Percentiles rank a stretch among this genome's conserved stretches.
Conservation (phyloP, 2,888 invertebrate species). For the Rhamnusium bicolor region DNA sequence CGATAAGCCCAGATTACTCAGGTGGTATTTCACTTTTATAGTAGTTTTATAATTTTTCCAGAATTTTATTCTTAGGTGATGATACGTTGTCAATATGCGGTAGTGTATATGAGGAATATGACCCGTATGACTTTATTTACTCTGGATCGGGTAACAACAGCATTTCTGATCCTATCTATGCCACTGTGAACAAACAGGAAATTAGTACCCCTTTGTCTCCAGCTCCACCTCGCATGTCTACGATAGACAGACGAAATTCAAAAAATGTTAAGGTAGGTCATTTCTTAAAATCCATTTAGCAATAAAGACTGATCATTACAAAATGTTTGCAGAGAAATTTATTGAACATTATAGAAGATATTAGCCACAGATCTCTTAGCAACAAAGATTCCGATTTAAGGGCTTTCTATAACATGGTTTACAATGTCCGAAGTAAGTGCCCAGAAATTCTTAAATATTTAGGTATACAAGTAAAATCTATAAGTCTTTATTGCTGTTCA, state of each 20-base stretch:
- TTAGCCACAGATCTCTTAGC: slow-evolving; percentile 73
- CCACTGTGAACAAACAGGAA: slow-evolving; percentile 76
- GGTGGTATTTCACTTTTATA: slow-evolving; percentile 67
- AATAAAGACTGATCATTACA: not conserved
- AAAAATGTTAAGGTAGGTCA: slow-evolving; percentile 53
- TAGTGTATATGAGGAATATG: slow-evolving; percentile 83
- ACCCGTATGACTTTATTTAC: slow-evolving; percentile 86
- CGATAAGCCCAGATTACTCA: slow-evolving; percentile 71
- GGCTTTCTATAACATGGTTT: slow-evolving; percentile 88
- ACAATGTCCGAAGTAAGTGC: slow-evolving; percentile 83
- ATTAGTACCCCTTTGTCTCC: slow-evolving; percentile 71
- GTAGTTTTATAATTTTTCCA: slow-evolving; percentile 1
- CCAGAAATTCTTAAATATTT: not conserved
- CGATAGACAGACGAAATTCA: slow-evolving; percentile 70
- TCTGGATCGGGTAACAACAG: slow-evolving; percentile 77
- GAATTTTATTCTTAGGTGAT: slow-evolving; percentile 60
- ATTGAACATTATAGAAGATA: slow-evolving; percentile 77
- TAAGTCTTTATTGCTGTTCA: too few species aligned
- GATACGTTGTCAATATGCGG: slow-evolving; percentile 75
- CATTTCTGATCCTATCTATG: slow-evolving; percentile 79
- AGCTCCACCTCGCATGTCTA: slow-evolving; percentile 72
- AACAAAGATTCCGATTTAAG: slow-evolving; percentile 82
- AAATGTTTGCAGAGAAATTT: slow-evolving; percentile 67
- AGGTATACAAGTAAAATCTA: not conserved
- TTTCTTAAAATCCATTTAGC: not conserved